Evolutionary conservation across 2,888 invertebrate genomes (phyloP), one percentile per base, ranked within the genome.

Genomic region (Bellardia bayeri): DNA sequence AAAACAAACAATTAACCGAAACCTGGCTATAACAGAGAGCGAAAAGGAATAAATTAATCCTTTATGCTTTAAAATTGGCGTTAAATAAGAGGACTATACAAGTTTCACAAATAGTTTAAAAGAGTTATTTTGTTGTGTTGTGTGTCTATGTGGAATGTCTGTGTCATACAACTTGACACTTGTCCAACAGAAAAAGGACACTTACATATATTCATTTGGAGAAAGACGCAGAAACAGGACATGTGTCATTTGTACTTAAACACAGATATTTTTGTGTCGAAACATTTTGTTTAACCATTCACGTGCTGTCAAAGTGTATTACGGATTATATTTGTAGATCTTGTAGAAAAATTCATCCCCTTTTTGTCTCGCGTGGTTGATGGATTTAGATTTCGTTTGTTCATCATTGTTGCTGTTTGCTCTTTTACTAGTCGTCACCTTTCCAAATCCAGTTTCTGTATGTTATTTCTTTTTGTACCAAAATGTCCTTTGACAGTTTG

Each of bases 361-460:
- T 37, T 64, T 68, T 37, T 61, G 54, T 56, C 16, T 64, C 56
- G 30, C 76, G 33, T 54, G 16, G 61, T 51, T 69, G 61, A 82
- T 49, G 61, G 61, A 82, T 76, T 83, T 83, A 76, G 76, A 33
- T 82, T 75, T 69, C 63, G 42, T 79, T 33, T 78, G 61, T 42
- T 49, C 71, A 37, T 45, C 45, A 72, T 61, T 79, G 40, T 66
- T 68, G 42, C 54, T 72, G 42, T 74, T 81, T 78, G 87, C 87
- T 82, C 85, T 84, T 84, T 87, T 82, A 51, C 72, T 61, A 82
- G 79, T 75, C 85, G 71, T 87, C 87, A 87, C 87, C 87, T 87
- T 78, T 78, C n/a, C n/a, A 81, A 66, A 56, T 45, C 63, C 13
- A 30, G 37, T 78, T 72, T 78, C 56, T 33, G 5, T 16, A 6